A percentile compares a stretch with the other conserved stretches of the same genome.
Evolutionary conservation across 2,888 invertebrate genomes (phyloP).

Genomic region (Plebejus anna): DNA sequence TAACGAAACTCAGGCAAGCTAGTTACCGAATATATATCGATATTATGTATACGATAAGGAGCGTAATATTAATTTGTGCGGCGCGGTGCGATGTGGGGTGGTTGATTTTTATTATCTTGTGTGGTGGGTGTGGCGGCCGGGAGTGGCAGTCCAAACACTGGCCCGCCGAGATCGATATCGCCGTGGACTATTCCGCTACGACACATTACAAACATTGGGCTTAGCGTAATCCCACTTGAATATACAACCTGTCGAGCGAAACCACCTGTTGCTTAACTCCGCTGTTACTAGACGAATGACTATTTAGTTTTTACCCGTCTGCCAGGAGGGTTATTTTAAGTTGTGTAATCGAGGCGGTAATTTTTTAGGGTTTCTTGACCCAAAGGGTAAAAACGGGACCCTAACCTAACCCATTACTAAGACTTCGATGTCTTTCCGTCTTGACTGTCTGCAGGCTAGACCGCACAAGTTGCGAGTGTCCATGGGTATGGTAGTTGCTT

Average conservation of each 20-base stretch:
- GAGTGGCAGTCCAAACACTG: slow-evolving; percentile 71
- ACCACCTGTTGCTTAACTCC: background rate
- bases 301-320: background rate
- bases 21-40: background rate
- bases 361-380: too few species aligned
- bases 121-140: slow-evolving; percentile 63
- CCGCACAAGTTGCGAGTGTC: too few species aligned
- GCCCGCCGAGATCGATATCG: slow-evolving; percentile 65
- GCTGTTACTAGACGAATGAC: background rate
- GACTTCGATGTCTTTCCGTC: too few species aligned
- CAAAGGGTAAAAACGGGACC: too few species aligned
- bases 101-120: slow-evolving; percentile 75
- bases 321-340: background rate
- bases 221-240: slow-evolving; percentile 26
- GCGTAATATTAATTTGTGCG: slow-evolving; percentile 34
- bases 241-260: slow-evolving; percentile 9
- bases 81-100: slow-evolving; percentile 53
- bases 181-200: slow-evolving; percentile 63
- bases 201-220: slow-evolving; percentile 40
- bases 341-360: background rate
- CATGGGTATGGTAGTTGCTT: too few species aligned
- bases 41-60: slow-evolving; percentile 7
- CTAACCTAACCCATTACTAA: too few species aligned
- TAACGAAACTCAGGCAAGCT: background rate
- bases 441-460: too few species aligned